A percentile compares a stretch with the other conserved stretches of the same genome.
Evolutionary conservation across 2,888 invertebrate species (phyloP).

Genomic region (Caradrina clavipalpis): DNA sequence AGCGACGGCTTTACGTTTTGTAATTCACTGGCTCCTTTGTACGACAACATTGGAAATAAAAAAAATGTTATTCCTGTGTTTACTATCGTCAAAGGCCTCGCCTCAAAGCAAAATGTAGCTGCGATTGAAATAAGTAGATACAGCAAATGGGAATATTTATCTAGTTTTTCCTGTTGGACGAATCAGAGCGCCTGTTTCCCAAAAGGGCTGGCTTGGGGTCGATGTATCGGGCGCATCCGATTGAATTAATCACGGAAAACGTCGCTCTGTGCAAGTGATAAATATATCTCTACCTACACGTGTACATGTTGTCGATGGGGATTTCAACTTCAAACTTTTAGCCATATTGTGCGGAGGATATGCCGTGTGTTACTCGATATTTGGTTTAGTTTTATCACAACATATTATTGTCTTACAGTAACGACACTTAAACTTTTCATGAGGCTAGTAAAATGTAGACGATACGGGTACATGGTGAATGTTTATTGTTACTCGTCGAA

Average conservation of each 20-base stretch:
- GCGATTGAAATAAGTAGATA: constrained; percentile 47
- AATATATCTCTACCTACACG: constrained; percentile 56
- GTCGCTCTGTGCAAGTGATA: constrained; percentile 74
- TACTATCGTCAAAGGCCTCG: constrained; percentile 32
- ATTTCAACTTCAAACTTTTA: constrained; percentile 36
- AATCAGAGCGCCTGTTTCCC: constrained; percentile 78
- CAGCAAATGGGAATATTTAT: constrained; percentile 53
- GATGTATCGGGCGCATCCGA: constrained; percentile 82
- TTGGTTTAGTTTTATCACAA: constrained; percentile 10
- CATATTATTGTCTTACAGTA: constrained; percentile 8
- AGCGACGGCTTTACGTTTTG: constrained; percentile 66
- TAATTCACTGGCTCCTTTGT: constrained; percentile 60
- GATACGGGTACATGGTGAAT: constrained; percentile 21
- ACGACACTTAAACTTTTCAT: constrained; percentile 13
- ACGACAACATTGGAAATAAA: constrained; percentile 26
- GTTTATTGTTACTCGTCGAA: constrained; percentile 34
- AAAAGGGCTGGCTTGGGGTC: constrained; percentile 75
- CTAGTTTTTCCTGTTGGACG: constrained; percentile 65
- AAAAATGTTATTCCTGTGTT: constrained; percentile 23
- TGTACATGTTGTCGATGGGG: constrained; percentile 62
- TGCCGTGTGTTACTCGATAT: constrained; percentile 24
- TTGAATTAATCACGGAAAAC: constrained; percentile 86
- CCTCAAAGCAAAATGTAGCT: constrained; percentile 32
- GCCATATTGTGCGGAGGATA: neutral
- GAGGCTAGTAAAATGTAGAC: constrained; percentile 12